Conservation (phyloP, 2,113 vertebrate species). For the Oreocharis arfaki region DNA sequence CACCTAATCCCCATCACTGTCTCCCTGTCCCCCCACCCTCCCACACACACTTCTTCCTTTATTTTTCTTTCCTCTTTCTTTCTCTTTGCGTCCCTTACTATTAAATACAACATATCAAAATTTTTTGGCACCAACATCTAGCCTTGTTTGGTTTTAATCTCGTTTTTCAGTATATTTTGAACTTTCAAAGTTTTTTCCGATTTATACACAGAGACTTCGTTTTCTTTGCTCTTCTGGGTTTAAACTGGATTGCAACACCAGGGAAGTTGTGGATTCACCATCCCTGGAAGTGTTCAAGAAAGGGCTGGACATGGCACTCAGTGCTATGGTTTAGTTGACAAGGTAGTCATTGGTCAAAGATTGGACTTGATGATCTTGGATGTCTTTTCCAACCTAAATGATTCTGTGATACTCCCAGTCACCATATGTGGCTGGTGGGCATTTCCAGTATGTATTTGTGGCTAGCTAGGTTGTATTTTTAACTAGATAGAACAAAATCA, state of each 20-base stretch:
- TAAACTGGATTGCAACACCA: background rate
- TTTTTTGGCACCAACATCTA: background rate
- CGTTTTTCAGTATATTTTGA: background rate
- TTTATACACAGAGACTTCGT: background rate
- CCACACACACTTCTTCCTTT: background rate
- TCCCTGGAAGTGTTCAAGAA: background rate
- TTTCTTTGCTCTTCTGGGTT: background rate
- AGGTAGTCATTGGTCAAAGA: background rate
- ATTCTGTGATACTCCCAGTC: background rate
- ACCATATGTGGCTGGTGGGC: rapidly evolving
- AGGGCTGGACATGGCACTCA: background rate
- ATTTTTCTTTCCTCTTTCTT: background rate
- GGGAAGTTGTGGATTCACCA: background rate
- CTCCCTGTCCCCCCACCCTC: too few species aligned
- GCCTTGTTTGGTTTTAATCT: background rate
- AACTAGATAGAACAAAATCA: background rate
- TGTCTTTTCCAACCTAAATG: background rate
- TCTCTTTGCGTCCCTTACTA: background rate
- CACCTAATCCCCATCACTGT: too few species aligned
- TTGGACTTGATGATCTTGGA: background rate
- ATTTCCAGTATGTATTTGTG: background rate
- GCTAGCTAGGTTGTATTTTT: background rate
- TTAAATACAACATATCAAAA: background rate
- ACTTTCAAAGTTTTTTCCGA: background rate
- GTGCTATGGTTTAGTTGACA: background rate